Percentiles rank a stretch among this genome's conserved stretches.
These are phyloP conservation scores for Hemistola chrysoprasaria DNA, from an alignment of 2,888 invertebrate species.

Conservation along the genomic window DNA sequence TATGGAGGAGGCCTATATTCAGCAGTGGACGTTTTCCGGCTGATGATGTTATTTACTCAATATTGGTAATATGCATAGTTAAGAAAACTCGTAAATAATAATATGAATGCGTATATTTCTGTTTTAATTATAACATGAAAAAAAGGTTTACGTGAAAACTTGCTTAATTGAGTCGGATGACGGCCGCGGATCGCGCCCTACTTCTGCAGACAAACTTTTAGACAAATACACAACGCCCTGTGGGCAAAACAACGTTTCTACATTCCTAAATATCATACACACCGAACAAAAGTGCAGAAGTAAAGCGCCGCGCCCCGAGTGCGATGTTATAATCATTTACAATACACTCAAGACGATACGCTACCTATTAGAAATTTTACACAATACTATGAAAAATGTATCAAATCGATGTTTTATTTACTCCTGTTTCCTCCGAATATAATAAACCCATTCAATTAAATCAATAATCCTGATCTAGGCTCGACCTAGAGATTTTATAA, in stretches of 20 bases:
- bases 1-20: no score
- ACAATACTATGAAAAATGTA: no score
- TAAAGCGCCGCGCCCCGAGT: slow-evolving; percentile 38
- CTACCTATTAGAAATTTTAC: no score
- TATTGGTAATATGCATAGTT: no score
- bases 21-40: no score
- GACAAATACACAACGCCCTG: slow-evolving; percentile 57
- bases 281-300: slow-evolving; percentile 52
- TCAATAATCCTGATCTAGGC: no score
- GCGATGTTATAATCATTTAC: slow-evolving; percentile 26
- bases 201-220: slow-evolving; percentile 50
- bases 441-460: no score
- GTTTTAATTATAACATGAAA: slow-evolving; percentile 77
- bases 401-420: no score
- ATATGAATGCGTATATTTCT: slow-evolving; percentile 77
- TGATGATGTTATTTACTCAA: no score
- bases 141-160: slow-evolving; percentile 70
- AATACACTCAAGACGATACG: no score
- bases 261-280: slow-evolving; percentile 50
- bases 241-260: slow-evolving; percentile 56
- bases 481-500: no score
- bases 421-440: no score
- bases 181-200: slow-evolving; percentile 52
- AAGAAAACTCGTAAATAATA: slow-evolving; percentile 47
- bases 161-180: slow-evolving; percentile 65